These are phyloP conservation scores for Tridacna crocea DNA, from an alignment of 2,888 invertebrate species.

Conservation along the genomic window DNA sequence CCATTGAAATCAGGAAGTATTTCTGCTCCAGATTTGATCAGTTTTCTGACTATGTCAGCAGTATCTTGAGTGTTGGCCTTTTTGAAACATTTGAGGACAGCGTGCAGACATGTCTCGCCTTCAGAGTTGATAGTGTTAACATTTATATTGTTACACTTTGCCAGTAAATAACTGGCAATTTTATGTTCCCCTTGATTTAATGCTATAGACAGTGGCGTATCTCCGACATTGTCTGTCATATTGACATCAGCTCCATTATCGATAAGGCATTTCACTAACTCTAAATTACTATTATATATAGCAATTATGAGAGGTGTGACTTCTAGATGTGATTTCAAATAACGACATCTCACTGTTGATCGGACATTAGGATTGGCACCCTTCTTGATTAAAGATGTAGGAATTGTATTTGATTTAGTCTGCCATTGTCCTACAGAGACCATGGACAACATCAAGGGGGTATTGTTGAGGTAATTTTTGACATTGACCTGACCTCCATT, in stretches of 20 bases:
- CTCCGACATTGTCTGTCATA: conserved; percentile 61
- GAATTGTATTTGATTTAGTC: conserved; percentile 57
- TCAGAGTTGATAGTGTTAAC: conserved; percentile 32
- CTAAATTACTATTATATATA: conserved; percentile 65
- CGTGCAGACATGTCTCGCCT: conserved; percentile 57
- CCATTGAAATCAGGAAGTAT: conserved; percentile 34
- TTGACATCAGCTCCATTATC: conserved; percentile 71
- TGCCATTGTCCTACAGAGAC: conserved; percentile 38
- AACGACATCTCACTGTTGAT: conserved; percentile 52
- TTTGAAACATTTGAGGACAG: conserved; percentile 50
- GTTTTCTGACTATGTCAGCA: conserved; percentile 37
- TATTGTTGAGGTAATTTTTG: conserved; percentile 65
- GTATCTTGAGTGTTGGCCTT: conserved; percentile 35
- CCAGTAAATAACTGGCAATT: conserved; percentile 61
- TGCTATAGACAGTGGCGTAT: conserved; percentile 71
- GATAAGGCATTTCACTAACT: conserved; percentile 66
- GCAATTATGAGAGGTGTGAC: conserved; percentile 74
- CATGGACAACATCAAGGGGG: conserved; percentile 67
- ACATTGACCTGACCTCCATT: conserved; percentile 71
- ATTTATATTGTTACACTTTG: conserved; percentile 44
- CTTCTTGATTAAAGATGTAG: conserved; percentile 62
- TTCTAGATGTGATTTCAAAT: conserved; percentile 24
- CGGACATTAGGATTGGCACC: conserved; percentile 66
- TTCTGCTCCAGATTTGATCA: conserved; percentile 54
- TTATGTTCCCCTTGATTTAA: conserved; percentile 53